Percentiles rank a stretch among this genome's conserved stretches.
phyloP scores from a whole-genome alignment of 2,113 vertebrate genomes.

The Puma concolor region DNA sequence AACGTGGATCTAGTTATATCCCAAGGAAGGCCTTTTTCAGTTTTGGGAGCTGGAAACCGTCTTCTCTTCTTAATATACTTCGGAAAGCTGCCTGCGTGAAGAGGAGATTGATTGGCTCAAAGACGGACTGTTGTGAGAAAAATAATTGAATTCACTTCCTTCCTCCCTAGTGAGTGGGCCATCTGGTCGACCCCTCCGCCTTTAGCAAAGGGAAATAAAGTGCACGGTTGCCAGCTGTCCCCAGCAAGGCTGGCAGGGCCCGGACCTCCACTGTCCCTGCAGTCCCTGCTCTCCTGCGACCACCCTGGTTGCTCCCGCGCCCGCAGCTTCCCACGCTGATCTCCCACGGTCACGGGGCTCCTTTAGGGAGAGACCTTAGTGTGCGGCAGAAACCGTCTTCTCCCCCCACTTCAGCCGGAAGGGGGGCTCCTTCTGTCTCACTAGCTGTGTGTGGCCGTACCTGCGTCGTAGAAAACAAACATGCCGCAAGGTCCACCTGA shows the following conservation, averaged over 20 bases:
- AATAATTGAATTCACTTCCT: not conserved
- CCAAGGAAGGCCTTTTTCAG: not conserved
- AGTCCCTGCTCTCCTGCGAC: not conserved
- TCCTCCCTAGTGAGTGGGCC: slow-evolving; percentile 33
- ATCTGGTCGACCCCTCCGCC: slow-evolving; percentile 57
- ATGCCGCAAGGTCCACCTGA: accelerated
- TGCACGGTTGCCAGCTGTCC: slow-evolving; percentile 27
- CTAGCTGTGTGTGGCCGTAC: accelerated
- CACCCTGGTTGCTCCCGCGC: accelerated
- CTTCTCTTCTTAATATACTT: not conserved
- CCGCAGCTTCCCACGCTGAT: accelerated
- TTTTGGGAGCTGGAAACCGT: not conserved
- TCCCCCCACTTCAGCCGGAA: too few relatives aligned
- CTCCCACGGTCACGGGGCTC: accelerated
- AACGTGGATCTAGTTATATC: too few relatives aligned
- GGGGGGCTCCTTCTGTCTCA: not conserved
- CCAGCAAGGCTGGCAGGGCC: not conserved
- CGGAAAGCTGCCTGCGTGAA: not conserved
- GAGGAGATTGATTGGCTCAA: not conserved
- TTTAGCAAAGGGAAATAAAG: slow-evolving; percentile 8
- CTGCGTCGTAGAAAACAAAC: accelerated
- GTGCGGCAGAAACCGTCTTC: not conserved
- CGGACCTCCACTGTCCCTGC: not conserved
- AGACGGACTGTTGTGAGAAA: not conserved
- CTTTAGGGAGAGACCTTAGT: not conserved